phyloP scores from a whole-genome alignment of 1,140 invertebrate genomes.

The Drosophila suzukii region DNA sequence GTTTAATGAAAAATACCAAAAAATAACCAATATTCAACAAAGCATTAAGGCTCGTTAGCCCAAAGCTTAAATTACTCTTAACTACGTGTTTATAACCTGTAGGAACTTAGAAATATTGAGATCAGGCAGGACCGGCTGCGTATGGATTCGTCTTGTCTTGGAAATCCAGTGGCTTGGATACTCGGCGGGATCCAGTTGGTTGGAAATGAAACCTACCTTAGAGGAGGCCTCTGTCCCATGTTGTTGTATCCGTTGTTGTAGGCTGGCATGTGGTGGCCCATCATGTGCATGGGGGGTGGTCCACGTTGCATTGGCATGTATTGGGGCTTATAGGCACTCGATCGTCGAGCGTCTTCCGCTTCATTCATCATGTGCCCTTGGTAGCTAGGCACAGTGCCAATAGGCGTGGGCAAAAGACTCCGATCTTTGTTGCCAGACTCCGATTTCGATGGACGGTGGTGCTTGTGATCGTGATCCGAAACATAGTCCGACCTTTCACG shows the following conservation, averaged over 20 bases:
- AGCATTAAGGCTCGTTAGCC: conserved; percentile 22
- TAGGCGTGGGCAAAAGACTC: conserved; percentile 62
- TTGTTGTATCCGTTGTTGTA: conserved; percentile 71
- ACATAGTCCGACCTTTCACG: conserved; percentile 38
- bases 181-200: conserved; percentile 12
- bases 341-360: conserved; percentile 59
- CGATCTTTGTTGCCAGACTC: conserved; percentile 45
- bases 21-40: conserved; percentile 29
- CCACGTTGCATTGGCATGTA: conserved; percentile 61
- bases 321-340: conserved; percentile 48
- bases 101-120: conserved; percentile 28
- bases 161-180: conserved; percentile 12
- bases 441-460: conserved; percentile 28
- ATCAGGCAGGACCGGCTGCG: conserved; percentile 25
- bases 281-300: conserved; percentile 56
- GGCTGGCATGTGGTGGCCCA: conserved; percentile 50
- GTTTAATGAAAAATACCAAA: conserved; percentile 34
- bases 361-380: conserved; percentile 70
- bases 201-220: conserved; percentile 52
- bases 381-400: conserved; percentile 53
- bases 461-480: conserved; percentile 52
- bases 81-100: conserved; percentile 21
- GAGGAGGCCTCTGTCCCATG: conserved; percentile 62
- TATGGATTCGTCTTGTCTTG: background rate
- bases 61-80: conserved; percentile 36